Percentiles rank a stretch among this genome's conserved stretches.
Evolutionary conservation across 2,888 invertebrate species (phyloP).

Genomic region (Tachina grossa): DNA sequence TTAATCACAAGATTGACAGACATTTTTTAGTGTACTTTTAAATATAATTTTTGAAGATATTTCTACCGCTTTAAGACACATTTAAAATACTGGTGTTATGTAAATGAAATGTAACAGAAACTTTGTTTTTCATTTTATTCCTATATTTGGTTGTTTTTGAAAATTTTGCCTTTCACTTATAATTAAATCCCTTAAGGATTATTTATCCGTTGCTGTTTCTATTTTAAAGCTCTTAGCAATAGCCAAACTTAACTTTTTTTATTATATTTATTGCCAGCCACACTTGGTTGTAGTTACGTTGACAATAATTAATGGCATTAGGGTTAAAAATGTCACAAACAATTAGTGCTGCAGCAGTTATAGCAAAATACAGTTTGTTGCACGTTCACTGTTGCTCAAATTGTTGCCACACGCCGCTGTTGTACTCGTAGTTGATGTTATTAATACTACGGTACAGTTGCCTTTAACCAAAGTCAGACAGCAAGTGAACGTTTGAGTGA

Average conservation of each 20-base stretch:
- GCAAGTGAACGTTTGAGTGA: constrained; percentile 24
- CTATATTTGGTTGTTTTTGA: not conserved
- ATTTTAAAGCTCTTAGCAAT: constrained; percentile 1
- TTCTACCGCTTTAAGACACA: not conserved
- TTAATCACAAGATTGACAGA: not conserved
- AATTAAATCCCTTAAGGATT: constrained; percentile 1
- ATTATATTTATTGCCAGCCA: constrained; percentile 15
- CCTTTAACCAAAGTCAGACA: constrained; percentile 17
- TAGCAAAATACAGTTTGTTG: constrained; percentile 34
- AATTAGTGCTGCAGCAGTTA: constrained; percentile 55
- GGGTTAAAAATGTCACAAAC: constrained; percentile 68
- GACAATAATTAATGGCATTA: constrained; percentile 63
- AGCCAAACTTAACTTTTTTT: not conserved
- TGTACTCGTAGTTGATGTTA: not conserved
- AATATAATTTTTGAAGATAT: too few species aligned
- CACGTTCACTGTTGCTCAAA: not conserved
- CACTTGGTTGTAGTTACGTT: constrained; percentile 56
- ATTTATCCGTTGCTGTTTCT: not conserved
- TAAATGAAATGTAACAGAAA: not conserved
- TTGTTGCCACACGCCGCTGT: constrained; percentile 1
- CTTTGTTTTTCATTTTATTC: not conserved
- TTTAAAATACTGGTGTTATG: not conserved
- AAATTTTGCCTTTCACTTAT: not conserved
- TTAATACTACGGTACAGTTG: constrained; percentile 1
- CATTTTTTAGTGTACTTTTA: not conserved